Evolutionary conservation across 2,797 vertebrate genomes (phyloP).

Genomic region (Acipenser transmontanus): DNA sequence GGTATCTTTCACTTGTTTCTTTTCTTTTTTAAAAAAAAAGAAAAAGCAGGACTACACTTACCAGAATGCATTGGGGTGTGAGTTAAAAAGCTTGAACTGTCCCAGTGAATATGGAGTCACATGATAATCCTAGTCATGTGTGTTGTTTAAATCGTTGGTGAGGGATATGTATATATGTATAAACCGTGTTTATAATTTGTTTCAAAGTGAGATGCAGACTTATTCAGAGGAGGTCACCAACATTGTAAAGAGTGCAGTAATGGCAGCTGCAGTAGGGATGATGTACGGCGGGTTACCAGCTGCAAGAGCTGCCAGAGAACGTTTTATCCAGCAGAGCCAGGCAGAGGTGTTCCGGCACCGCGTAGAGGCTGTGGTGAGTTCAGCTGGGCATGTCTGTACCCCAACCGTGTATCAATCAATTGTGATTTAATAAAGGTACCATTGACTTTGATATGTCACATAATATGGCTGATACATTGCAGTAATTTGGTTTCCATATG

Average conservation of each 20-base stretch:
- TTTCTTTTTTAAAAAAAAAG: background rate
- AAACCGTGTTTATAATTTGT: background rate
- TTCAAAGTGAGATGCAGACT: conserved; percentile 47
- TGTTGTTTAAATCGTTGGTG: background rate
- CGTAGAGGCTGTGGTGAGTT: conserved; percentile 79
- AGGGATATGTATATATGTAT: background rate
- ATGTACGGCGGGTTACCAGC: conserved; percentile 82
- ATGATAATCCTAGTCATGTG: background rate
- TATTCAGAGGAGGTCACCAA: conserved; percentile 65
- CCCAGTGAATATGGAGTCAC: background rate
- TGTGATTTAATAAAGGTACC: too few relatives aligned
- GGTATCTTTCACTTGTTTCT: background rate
- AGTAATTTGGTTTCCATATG: too few relatives aligned
- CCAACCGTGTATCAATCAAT: too few relatives aligned
- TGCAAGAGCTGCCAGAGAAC: conserved; percentile 60
- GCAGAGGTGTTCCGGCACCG: conserved; percentile 71
- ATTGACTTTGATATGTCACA: too few relatives aligned
- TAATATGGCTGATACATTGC: too few relatives aligned
- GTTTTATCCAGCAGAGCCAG: conserved; percentile 74
- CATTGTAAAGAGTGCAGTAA: conserved; percentile 52
- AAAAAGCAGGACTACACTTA: background rate
- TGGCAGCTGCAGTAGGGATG: conserved; percentile 58
- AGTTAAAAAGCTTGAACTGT: background rate
- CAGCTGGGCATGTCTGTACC: background rate
- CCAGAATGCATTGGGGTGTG: background rate